phyloP scores from a whole-genome alignment of 2,113 vertebrate species.

The Sprattus sprattus region DNA sequence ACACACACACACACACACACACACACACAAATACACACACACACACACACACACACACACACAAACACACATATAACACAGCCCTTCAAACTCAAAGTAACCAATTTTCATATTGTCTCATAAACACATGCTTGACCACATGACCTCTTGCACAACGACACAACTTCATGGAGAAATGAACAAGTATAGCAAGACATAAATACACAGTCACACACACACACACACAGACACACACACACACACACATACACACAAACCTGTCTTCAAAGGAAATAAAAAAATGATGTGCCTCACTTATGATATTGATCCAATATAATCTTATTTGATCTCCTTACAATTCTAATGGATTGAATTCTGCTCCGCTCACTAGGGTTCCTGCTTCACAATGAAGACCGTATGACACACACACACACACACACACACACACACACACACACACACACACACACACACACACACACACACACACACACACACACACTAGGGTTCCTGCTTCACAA shows the following conservation, averaged over 20 bases:
- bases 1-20: neutral
- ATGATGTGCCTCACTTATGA: neutral
- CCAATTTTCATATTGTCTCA: neutral
- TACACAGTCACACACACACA: neutral
- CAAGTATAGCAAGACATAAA: neutral
- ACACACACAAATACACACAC: neutral
- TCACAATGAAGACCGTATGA: neutral
- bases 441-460: too few relatives aligned
- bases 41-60: neutral
- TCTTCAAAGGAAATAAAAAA: neutral
- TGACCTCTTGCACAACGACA: neutral
- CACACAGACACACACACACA: slow-evolving; percentile 1
- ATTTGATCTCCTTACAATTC: neutral
- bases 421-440: too few relatives aligned
- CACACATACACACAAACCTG: neutral
- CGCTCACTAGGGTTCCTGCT: neutral
- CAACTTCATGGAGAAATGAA: neutral
- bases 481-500: too few relatives aligned
- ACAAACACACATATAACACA: neutral
- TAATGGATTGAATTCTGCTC: neutral
- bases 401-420: too few relatives aligned
- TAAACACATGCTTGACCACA: neutral
- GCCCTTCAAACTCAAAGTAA: neutral
- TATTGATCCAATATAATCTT: slow-evolving; percentile 6
- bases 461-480: too few relatives aligned